A percentile compares a stretch with the other conserved stretches of the same genome.
Conservation (phyloP, 2,797 vertebrate species). For the Carapus acus region DNA sequence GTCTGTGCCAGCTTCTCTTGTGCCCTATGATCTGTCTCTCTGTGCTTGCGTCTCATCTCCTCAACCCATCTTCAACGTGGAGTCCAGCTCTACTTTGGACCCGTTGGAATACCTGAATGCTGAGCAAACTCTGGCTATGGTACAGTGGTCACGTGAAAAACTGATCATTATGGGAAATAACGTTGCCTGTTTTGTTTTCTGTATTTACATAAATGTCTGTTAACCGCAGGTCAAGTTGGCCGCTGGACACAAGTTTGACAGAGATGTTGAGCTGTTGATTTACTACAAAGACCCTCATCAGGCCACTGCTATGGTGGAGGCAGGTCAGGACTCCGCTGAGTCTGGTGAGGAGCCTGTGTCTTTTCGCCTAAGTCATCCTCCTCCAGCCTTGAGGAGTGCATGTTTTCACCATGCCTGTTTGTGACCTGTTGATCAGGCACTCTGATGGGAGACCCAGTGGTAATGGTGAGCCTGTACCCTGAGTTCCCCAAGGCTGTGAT, state of each 20-base stretch:
- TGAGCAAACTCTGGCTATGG: slow-evolving; percentile 71
- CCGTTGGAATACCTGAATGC: slow-evolving; percentile 65
- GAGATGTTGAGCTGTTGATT: slow-evolving; percentile 76
- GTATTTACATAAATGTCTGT: background rate
- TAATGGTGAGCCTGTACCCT: slow-evolving; percentile 83
- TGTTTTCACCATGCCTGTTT: background rate
- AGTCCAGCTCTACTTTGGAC: slow-evolving; percentile 73
- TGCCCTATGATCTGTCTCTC: slow-evolving; percentile 75
- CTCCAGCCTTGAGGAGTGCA: background rate
- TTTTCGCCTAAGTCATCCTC: background rate
- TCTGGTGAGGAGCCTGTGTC: slow-evolving; percentile 56
- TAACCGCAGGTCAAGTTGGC: slow-evolving; percentile 70
- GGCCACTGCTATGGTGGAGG: slow-evolving; percentile 76
- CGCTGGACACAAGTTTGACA: slow-evolving; percentile 76
- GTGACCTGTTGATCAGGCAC: slow-evolving; percentile 56
- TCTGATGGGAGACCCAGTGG: slow-evolving; percentile 74
- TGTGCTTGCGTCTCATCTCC: slow-evolving; percentile 65
- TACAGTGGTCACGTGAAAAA: slow-evolving; percentile 29
- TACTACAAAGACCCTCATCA: slow-evolving; percentile 75
- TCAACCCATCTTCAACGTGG: slow-evolving; percentile 68
- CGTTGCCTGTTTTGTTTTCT: background rate
- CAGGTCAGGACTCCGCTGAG: slow-evolving; percentile 51
- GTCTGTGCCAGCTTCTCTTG: slow-evolving; percentile 53
- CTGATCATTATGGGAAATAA: background rate
- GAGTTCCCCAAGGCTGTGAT: slow-evolving; percentile 64